Percentiles rank a stretch among this genome's conserved stretches.
These are phyloP conservation scores for Chlamydotis undulata DNA, from an alignment of 2,113 vertebrate genomes.

Conservation along the genomic window DNA sequence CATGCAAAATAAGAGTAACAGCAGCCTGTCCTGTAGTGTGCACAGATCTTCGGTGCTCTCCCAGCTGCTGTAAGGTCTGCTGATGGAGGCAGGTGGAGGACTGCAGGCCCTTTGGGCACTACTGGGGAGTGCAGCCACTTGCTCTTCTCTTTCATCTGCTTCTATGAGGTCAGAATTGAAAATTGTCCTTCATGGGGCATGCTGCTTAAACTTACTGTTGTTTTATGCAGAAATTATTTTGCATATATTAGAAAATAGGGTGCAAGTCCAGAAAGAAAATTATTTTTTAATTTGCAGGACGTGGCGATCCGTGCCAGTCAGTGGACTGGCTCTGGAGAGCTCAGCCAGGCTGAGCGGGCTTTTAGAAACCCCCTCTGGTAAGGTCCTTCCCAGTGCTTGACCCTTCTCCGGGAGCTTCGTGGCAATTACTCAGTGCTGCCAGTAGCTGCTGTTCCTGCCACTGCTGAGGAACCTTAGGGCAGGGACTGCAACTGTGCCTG, in stretches of 20 bases:
- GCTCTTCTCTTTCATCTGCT: neutral
- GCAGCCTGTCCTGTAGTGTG: neutral
- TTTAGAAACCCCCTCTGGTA: neutral
- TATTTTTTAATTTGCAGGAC: neutral
- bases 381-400: neutral
- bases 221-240: neutral
- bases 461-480: accelerated
- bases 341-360: neutral
- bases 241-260: neutral
- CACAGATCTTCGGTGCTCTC: neutral
- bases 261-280: neutral
- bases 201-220: neutral
- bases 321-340: neutral
- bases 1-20: neutral
- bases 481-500: accelerated
- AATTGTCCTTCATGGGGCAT: neutral
- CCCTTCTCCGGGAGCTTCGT: neutral
- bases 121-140: neutral
- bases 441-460: neutral
- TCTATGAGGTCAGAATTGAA: neutral
- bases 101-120: neutral
- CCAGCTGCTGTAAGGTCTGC: neutral
- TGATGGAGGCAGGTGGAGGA: neutral
- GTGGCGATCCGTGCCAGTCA: accelerated
- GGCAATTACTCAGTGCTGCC: neutral